Percentiles rank a stretch among this genome's conserved stretches.
phyloP scores from a whole-genome alignment of 2,797 vertebrate species.

The Clarias fuscus region DNA sequence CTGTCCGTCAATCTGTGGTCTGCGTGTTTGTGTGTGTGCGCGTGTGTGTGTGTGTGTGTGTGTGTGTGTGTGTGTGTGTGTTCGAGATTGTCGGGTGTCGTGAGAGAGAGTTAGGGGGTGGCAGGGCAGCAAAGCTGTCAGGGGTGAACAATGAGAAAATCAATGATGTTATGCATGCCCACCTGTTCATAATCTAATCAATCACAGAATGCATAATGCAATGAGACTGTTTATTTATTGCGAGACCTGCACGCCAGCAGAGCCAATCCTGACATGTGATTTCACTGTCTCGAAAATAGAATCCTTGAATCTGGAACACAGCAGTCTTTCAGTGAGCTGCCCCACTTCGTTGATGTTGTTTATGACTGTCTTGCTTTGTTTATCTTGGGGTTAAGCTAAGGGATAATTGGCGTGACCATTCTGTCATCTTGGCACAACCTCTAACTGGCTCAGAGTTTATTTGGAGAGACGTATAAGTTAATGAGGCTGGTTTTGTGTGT shows the following conservation, averaged over 20 bases:
- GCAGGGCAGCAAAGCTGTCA: constrained; percentile 39
- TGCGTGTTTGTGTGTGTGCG: constrained; percentile 4
- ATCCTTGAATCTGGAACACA: constrained; percentile 19
- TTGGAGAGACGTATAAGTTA: constrained; percentile 14
- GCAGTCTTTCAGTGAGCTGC: constrained; percentile 6
- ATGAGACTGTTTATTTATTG: constrained; percentile 51
- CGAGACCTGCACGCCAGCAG: constrained; percentile 41
- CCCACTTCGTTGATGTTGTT: constrained; percentile 59
- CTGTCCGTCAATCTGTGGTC: constrained; percentile 76
- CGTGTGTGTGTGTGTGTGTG: constrained; percentile 3
- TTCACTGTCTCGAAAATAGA: constrained; percentile 40
- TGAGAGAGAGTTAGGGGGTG: constrained; percentile 39
- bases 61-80: constrained; percentile 18
- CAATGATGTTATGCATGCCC: constrained; percentile 47
- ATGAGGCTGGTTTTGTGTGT: constrained; percentile 21
- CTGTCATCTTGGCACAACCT: constrained; percentile 62
- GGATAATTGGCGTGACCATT: constrained; percentile 68
- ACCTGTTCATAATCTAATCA: constrained; percentile 55
- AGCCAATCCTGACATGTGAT: constrained; percentile 45
- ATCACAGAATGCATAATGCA: constrained; percentile 48
- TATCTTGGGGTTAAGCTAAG: constrained; percentile 56
- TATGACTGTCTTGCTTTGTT: constrained; percentile 48
- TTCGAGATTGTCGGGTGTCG: constrained; percentile 27
- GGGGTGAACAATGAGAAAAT: constrained; percentile 55
- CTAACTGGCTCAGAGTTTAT: constrained; percentile 1